Conservation (phyloP, 2,888 invertebrate genomes). For the Drepana falcataria region DNA sequence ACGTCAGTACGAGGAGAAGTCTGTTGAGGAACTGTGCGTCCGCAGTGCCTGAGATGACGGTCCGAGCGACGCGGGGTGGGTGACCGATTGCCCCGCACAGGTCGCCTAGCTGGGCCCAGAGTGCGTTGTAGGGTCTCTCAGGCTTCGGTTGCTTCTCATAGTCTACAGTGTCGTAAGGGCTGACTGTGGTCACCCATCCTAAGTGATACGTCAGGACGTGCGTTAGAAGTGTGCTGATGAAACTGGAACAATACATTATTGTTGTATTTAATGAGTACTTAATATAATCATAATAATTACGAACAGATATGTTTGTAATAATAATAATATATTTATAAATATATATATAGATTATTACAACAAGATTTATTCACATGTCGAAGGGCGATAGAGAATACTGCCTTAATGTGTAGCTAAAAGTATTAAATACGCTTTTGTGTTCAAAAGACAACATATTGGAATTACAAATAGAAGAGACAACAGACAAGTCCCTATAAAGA, state of each 20-base stretch:
- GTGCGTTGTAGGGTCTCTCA: conserved; percentile 85
- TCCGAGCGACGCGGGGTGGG: conserved; percentile 87
- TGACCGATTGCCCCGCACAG: conserved; percentile 90
- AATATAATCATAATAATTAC: too few relatives aligned
- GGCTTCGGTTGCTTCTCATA: conserved; percentile 46
- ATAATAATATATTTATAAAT: too few relatives aligned
- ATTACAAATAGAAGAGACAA: too few relatives aligned
- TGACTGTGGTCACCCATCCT: conserved; percentile 93
- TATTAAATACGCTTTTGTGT: too few relatives aligned
- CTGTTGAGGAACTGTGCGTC: conserved; percentile 83
- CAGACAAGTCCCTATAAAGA: too few relatives aligned
- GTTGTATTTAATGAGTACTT: neutral
- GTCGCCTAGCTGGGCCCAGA: conserved; percentile 94
- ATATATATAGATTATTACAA: too few relatives aligned
- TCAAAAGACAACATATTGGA: too few relatives aligned
- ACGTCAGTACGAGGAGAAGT: conserved; percentile 88
- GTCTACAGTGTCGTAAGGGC: conserved; percentile 63
- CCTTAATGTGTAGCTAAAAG: too few relatives aligned
- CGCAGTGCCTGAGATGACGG: conserved; percentile 85
- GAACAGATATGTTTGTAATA: too few relatives aligned
- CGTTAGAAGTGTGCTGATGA: conserved; percentile 92
- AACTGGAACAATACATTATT: conserved; percentile 80
- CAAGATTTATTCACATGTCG: too few relatives aligned
- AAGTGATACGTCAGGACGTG: conserved; percentile 93
- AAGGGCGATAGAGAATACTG: too few relatives aligned